Percentiles rank a stretch among this genome's conserved stretches.
Evolutionary conservation across 2,113 vertebrate genomes (phyloP).

Genomic region (Catharus bicknelli): DNA sequence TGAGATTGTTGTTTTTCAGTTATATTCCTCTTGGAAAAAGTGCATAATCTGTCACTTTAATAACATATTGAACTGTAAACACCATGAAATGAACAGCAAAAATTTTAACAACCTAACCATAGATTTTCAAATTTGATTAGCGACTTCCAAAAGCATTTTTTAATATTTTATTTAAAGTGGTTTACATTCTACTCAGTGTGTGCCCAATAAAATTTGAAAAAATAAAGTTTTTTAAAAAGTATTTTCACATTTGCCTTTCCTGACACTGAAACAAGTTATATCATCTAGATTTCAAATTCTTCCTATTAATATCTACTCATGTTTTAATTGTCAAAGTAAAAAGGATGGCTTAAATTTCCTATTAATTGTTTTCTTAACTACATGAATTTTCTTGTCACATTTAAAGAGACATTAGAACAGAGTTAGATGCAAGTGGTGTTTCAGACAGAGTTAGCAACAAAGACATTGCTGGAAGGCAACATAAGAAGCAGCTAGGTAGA

Average conservation of each 20-base stretch:
- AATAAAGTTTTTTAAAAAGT: neutral
- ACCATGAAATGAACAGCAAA: neutral
- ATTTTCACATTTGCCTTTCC: neutral
- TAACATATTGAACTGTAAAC: neutral
- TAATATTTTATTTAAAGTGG: neutral
- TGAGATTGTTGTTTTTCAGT: neutral
- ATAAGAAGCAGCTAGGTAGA: neutral
- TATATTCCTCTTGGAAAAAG: neutral
- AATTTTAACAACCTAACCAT: neutral
- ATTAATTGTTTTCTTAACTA: conserved; percentile 12
- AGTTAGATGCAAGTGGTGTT: neutral
- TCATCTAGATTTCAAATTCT: neutral
- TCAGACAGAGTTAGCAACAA: neutral
- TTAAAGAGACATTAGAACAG: neutral
- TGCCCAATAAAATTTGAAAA: neutral
- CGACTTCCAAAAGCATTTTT: neutral
- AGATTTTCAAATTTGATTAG: neutral
- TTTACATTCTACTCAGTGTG: neutral
- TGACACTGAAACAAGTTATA: neutral
- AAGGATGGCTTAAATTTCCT: neutral
- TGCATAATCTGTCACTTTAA: neutral
- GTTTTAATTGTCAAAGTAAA: neutral
- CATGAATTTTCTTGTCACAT: neutral
- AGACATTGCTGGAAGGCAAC: conserved; percentile 29
- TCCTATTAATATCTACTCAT: neutral